Evolutionary conservation across 2,888 invertebrate genomes (phyloP).

Genomic region (Muscina levida): DNA sequence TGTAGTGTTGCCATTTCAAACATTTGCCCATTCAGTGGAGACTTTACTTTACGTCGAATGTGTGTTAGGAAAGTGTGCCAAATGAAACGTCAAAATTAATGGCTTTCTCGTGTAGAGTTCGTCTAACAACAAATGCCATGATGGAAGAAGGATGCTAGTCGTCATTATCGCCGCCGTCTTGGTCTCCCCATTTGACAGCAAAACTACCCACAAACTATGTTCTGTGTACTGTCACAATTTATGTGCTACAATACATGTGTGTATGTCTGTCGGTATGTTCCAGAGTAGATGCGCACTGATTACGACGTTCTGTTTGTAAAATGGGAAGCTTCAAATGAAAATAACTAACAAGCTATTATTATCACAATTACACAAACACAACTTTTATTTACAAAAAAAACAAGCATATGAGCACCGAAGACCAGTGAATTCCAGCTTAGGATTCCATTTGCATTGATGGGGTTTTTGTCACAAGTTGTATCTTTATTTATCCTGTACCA

Average conservation of each 20-base stretch:
- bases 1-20: neutral
- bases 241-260: conserved; percentile 12
- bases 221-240: conserved; percentile 27
- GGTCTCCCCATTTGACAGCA: neutral
- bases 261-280: conserved; percentile 21
- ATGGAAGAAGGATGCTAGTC: conserved; percentile 6
- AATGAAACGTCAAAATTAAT: conserved; percentile 64
- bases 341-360: conserved; percentile 43
- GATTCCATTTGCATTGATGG: neutral
- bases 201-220: conserved; percentile 18
- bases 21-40: conserved; percentile 4
- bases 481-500: conserved; percentile 3
- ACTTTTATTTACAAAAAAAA: no score
- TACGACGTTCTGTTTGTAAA: conserved; percentile 58
- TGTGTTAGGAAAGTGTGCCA: conserved; percentile 63
- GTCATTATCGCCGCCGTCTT: neutral
- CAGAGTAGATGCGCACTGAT: conserved; percentile 63
- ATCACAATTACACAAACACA: conserved; percentile 52
- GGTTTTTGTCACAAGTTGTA: no score
- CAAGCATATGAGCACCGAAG: neutral
- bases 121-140: conserved; percentile 40
- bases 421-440: no score
- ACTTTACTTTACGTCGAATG: conserved; percentile 32
- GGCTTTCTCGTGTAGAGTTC: conserved; percentile 27
- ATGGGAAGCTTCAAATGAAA: conserved; percentile 51